Percentiles rank a stretch among this genome's conserved stretches.
These are phyloP conservation scores for Myotis vivesi DNA, from an alignment of 2,797 vertebrate genomes.

Conservation along the genomic window DNA sequence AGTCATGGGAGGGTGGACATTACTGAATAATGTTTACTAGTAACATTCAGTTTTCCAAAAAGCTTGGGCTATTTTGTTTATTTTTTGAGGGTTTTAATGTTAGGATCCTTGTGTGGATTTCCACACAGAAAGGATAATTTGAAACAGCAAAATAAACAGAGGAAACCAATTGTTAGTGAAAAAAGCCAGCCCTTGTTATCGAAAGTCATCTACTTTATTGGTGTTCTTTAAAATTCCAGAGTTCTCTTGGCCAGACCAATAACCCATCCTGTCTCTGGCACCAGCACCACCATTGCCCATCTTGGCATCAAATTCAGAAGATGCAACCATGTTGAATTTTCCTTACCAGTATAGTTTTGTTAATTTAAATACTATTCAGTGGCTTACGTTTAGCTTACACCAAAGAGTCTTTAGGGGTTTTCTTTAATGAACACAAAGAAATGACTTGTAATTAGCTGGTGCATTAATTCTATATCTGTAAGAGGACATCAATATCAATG, in stretches of 20 bases:
- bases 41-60: conserved; percentile 58
- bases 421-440: background rate
- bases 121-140: conserved; percentile 62
- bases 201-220: background rate
- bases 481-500: background rate
- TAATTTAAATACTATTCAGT: background rate
- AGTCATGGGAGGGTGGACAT: background rate
- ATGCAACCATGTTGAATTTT: background rate
- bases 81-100: conserved; percentile 60
- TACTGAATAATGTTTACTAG: background rate
- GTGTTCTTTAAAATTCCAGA: background rate
- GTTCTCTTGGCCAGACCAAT: background rate
- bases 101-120: conserved; percentile 46
- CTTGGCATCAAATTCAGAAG: background rate
- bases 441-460: background rate
- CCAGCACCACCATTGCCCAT: background rate
- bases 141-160: conserved; percentile 64
- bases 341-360: background rate
- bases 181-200: conserved; percentile 12
- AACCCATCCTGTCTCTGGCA: background rate
- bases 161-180: conserved; percentile 44
- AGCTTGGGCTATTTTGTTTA: conserved; percentile 41
- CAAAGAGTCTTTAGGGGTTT: background rate
- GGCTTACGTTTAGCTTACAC: background rate
- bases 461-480: background rate